Evolutionary conservation across 2,113 vertebrate genomes (phyloP).

Genomic region (Cyprinodon variegatus): DNA sequence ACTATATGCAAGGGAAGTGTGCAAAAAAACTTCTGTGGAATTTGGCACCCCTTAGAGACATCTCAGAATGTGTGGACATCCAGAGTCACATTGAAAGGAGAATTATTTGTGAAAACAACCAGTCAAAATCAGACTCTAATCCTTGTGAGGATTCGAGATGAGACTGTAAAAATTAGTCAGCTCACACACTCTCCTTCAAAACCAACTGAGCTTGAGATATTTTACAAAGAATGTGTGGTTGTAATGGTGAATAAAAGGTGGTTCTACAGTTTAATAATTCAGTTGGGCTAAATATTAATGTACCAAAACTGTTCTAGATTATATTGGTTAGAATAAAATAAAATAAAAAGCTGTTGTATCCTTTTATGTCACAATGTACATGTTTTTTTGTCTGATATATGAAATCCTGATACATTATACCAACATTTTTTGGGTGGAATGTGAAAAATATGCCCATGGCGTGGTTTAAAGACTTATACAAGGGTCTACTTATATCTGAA

Average conservation of each 20-base stretch:
- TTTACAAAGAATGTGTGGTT: not conserved
- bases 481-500: slow-evolving; percentile 23
- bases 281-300: not conserved
- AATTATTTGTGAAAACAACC: too few relatives aligned
- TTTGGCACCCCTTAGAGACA: too few relatives aligned
- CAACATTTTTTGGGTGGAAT: not conserved
- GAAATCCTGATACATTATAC: not conserved
- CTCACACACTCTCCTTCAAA: not conserved
- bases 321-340: too few relatives aligned
- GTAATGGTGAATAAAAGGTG: not conserved
- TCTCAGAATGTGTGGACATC: too few relatives aligned
- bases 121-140: not conserved
- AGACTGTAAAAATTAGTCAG: not conserved
- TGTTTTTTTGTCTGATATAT: too few relatives aligned
- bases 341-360: too few relatives aligned
- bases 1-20: too few relatives aligned
- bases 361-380: too few relatives aligned
- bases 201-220: not conserved
- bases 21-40: too few relatives aligned
- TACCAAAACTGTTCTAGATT: not conserved
- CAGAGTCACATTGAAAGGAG: too few relatives aligned
- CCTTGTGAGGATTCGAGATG: not conserved
- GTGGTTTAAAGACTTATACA: not conserved
- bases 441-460: not conserved
- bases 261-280: not conserved